phyloP scores from a whole-genome alignment of 2,113 vertebrate species.

The Cyprinus carpio region DNA sequence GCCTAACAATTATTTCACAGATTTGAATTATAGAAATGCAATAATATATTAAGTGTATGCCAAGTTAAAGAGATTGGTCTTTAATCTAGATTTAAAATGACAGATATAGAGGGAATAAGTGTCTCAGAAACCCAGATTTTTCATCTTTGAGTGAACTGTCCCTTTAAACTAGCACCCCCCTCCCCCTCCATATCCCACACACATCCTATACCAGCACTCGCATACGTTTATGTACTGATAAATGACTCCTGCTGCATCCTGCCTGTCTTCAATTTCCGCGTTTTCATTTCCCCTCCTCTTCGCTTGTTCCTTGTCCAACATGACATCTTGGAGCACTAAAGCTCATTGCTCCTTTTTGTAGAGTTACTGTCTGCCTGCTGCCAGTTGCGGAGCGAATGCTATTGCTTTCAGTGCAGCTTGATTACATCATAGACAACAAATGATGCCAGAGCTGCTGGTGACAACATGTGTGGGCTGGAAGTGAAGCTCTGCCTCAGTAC shows the following conservation, averaged over 20 bases:
- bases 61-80: too few relatives aligned
- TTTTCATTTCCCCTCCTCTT: slow-evolving; percentile 15
- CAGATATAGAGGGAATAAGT: too few relatives aligned
- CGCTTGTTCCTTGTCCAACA: slow-evolving; percentile 10
- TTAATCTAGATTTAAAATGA: too few relatives aligned
- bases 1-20: too few relatives aligned
- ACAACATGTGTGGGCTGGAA: slow-evolving; percentile 51
- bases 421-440: slow-evolving; percentile 53
- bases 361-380: slow-evolving; percentile 43
- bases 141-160: not conserved
- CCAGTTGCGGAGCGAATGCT: slow-evolving; percentile 37
- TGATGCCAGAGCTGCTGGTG: slow-evolving; percentile 38
- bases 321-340: slow-evolving; percentile 28
- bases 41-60: too few relatives aligned
- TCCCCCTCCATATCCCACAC: not conserved
- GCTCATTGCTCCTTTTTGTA: slow-evolving; percentile 33
- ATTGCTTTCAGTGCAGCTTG: slow-evolving; percentile 42
- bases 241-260: slow-evolving; percentile 27
- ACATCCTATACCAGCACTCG: not conserved
- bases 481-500: slow-evolving; percentile 22
- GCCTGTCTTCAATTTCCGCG: slow-evolving; percentile 42
- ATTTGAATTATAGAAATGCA: too few relatives aligned
- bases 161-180: not conserved
- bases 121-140: too few relatives aligned
- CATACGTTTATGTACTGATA: not conserved